phyloP scores from a whole-genome alignment of 2,888 invertebrate species.

The Acleris holmiana region DNA sequence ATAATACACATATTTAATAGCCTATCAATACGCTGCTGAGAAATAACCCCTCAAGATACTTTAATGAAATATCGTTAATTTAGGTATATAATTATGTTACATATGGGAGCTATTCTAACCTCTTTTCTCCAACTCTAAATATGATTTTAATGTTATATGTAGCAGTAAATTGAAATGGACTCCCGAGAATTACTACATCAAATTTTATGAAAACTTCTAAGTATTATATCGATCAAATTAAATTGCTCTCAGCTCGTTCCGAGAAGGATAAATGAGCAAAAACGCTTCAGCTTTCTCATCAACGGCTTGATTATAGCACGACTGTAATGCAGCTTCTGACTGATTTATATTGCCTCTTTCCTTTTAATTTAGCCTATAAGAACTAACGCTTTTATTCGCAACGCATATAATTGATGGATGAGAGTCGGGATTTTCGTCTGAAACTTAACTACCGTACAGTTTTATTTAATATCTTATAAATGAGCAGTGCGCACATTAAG shows the following conservation, averaged over 20 bases:
- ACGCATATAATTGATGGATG: neutral
- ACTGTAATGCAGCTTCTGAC: constrained; percentile 12
- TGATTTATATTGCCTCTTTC: constrained; percentile 5
- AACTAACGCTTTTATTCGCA: neutral
- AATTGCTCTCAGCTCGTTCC: constrained; percentile 11
- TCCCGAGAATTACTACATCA: neutral
- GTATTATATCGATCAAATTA: constrained; percentile 5
- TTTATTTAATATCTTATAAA: no score
- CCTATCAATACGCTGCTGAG: no score
- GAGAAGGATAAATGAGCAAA: constrained; percentile 36
- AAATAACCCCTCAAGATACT: no score
- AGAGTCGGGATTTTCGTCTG: neutral
- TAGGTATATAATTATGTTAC: no score
- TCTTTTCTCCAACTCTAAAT: no score
- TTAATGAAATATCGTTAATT: no score
- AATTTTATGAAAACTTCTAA: neutral
- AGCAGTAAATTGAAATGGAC: neutral
- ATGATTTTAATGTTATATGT: neutral
- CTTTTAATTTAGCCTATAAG: neutral
- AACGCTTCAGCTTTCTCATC: constrained; percentile 30
- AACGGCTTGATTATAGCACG: constrained; percentile 31
- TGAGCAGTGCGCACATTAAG: no score
- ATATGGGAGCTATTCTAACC: no score
- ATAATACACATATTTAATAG: no score
- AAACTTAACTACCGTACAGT: no score